These are phyloP conservation scores for Numenius phaeopus DNA, from an alignment of 2,797 vertebrate species.

Conservation along the genomic window DNA sequence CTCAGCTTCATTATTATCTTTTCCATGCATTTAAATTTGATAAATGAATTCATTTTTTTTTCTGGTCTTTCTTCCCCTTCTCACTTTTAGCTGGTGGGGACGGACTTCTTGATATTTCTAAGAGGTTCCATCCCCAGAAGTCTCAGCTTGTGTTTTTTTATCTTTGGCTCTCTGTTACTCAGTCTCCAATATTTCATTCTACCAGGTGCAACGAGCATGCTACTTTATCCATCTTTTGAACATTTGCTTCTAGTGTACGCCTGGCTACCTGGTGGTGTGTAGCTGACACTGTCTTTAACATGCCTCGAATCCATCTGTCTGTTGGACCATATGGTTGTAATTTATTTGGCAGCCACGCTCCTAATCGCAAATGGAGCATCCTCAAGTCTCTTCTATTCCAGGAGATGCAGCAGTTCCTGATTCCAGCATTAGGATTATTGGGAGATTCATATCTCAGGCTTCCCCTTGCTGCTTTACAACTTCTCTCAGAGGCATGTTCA, in stretches of 20 bases:
- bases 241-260: constrained; percentile 52
- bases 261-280: constrained; percentile 65
- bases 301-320: constrained; percentile 70
- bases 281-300: constrained; percentile 68
- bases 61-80: background rate
- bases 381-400: constrained; percentile 36
- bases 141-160: background rate
- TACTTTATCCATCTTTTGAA: constrained; percentile 66
- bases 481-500: background rate
- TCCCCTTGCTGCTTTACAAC: background rate
- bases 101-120: background rate
- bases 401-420: constrained; percentile 11
- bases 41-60: background rate
- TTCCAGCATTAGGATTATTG: constrained; percentile 1
- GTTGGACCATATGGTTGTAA: constrained; percentile 65
- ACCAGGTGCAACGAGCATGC: constrained; percentile 38
- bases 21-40: background rate
- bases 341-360: constrained; percentile 62
- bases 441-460: background rate
- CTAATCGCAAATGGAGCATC: constrained; percentile 64
- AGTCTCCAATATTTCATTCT: background rate
- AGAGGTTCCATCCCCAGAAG: background rate
- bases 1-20: background rate
- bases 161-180: background rate
- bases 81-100: background rate